Base-by-base conservation (phyloP, 1,140 invertebrate genomes). In the Zeugodacus cucurbitae region DNA sequence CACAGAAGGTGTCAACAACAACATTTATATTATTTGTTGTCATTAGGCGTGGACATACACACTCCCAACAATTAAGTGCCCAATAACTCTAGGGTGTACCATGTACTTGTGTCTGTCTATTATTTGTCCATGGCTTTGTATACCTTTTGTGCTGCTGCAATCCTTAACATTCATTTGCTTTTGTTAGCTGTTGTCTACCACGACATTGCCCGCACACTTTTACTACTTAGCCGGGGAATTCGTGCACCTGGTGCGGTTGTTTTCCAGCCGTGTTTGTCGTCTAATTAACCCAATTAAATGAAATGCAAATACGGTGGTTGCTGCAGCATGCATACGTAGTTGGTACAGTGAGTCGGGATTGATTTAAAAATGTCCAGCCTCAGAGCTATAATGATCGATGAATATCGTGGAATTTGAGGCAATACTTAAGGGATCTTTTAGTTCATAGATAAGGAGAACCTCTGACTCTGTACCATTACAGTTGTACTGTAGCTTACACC, bases 201-300 rank as follows among this genome's bases (percentile, higher is more conserved):
- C 26, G 37, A 4, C 37, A 82, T 11, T 37, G 2, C 67, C 10
- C 37, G 44, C 2, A 11, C 37, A 17, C 74, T 14, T 48, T n/a
- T 34, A 74, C 20, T n/a, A 8, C 10, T 48, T 34, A 82, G 74
- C 41, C 22, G n/a, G n/a, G 37, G 34, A 48, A 44, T 74, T n/a
- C 48, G 74, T 54, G 74, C 67, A 74, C 67, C 67, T 74, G 67
- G 20, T 74, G 67, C 34, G 67, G 67, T 74, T 34, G 20, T 41
- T 48, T 82, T 82, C 48, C 41, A 82, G 41, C n/a, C 41, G 34
- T 44, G 74, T 82, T 82, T 82, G 41, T 29, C n/a, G 74, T 82
- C 22, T 26, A 82, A 82, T 82, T 48, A 82, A 82, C 74, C 74
- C 74, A 82, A 82, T 82, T 82, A 48, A 82, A 44, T 82, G 74